Evolutionary conservation across 2,797 vertebrate genomes (phyloP), one percentile per base, ranked within the genome.

Genomic region (Apodemus agrarius): DNA sequence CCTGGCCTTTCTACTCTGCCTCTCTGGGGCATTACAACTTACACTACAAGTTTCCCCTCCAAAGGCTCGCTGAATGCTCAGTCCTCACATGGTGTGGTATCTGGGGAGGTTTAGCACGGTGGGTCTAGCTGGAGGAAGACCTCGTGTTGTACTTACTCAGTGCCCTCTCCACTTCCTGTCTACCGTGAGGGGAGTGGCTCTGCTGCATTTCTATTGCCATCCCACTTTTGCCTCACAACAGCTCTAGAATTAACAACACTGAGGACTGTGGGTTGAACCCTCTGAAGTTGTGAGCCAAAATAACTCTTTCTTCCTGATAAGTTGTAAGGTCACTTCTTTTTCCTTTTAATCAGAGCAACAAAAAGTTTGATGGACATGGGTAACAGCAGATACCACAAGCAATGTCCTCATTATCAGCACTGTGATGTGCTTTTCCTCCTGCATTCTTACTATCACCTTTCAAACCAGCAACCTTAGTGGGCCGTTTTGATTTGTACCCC

Each of bases 391-490:
- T 5, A 67, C 26, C 75, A 76, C 40, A 74, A 90, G 24, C 9
- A 93, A 76, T 13, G 61, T 87, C 92, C n/a, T 94, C 52, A 81
- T 78, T 29, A 67, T 86, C 37, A 63, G 24, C 59, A 67, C 37
- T 43, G 72, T 84, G 91, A 87, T 9, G 1, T 2, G 4, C 17
- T 87, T 57, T 95, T 94, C 67, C 57, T 90, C 72, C 34, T 74
- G 17, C 54, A 54, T 82, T 96, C 67, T n/a, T 91, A 83, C 31
- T 29, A 74, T 49, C 19, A 54, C 57, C 90, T 94, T 92, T 81
- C 67, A 96, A 94, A 86, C 26, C 59, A 69, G 61, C 65, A 91
- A 95, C 34, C 82, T 69, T 57, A 22, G 29, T 67, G 63, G 63
- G 37, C 37, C 9, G 31, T 67, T 67, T n/a, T n/a, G 43, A 69